Evolutionary conservation across 2,888 invertebrate genomes (phyloP).

Genomic region (Hypolimnas misippus): DNA sequence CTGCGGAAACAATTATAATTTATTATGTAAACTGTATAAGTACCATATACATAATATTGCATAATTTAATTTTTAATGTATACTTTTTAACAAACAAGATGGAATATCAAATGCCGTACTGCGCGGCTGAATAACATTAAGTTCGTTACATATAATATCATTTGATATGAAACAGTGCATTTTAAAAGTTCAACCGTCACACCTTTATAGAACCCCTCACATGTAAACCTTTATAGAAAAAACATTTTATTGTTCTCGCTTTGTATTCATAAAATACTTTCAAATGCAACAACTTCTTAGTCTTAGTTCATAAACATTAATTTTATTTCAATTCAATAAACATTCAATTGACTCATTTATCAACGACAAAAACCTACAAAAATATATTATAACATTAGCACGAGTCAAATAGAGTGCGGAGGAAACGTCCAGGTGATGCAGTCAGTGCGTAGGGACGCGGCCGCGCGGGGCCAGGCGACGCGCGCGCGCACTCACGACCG

Average conservation of each 20-base stretch:
- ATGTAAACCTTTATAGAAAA: slow-evolving; percentile 82
- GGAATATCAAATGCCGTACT: slow-evolving; percentile 70
- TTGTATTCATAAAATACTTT: slow-evolving; percentile 83
- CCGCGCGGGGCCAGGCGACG: slow-evolving; percentile 40
- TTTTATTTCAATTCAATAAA: slow-evolving; percentile 80
- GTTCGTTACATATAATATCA: slow-evolving; percentile 63
- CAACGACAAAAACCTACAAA: slow-evolving; percentile 83
- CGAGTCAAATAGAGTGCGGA: slow-evolving; percentile 73
- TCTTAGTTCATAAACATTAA: slow-evolving; percentile 81
- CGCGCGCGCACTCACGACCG: slow-evolving; percentile 17
- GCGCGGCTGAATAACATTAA: slow-evolving; percentile 63
- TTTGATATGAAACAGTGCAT: slow-evolving; percentile 80
- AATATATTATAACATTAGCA: slow-evolving; percentile 82
- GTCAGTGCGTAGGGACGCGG: slow-evolving; percentile 47
- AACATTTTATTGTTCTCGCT: slow-evolving; percentile 83
- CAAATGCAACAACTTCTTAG: slow-evolving; percentile 84
- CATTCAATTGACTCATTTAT: slow-evolving; percentile 83
- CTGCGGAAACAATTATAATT: slow-evolving; percentile 51
- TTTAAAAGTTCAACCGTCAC: slow-evolving; percentile 68
- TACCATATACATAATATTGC: slow-evolving; percentile 58
- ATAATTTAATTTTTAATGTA: slow-evolving; percentile 65
- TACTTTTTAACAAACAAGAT: slow-evolving; percentile 76
- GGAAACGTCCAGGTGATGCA: slow-evolving; percentile 53
- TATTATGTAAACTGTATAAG: slow-evolving; percentile 50
- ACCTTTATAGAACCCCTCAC: slow-evolving; percentile 70